Conservation (phyloP, 2,113 vertebrate genomes). For the Patagioenas fasciata region DNA sequence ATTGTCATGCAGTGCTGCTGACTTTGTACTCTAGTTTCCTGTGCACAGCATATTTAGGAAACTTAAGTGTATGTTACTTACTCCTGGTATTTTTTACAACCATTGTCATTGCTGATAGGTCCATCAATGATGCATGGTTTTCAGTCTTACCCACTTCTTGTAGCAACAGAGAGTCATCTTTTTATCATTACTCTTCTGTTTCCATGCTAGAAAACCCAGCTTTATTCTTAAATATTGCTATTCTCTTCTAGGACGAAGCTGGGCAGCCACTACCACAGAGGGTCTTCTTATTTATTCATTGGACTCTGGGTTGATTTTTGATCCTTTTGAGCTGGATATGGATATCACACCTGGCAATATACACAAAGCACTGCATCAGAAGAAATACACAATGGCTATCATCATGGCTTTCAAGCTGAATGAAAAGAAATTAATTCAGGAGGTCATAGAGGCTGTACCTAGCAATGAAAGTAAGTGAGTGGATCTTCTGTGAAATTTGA, state of each 20-base stretch:
- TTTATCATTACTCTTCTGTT: background rate
- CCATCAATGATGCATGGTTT: background rate
- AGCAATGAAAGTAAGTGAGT: conserved; percentile 83
- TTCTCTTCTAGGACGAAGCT: conserved; percentile 84
- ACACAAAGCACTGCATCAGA: conserved; percentile 76
- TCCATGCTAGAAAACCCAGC: background rate
- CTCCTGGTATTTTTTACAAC: background rate
- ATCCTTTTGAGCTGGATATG: conserved; percentile 93
- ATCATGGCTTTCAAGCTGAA: conserved; percentile 91
- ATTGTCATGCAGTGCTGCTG: background rate
- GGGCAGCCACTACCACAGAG: conserved; percentile 93
- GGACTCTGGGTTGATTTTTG: conserved; percentile 87
- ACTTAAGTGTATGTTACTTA: background rate
- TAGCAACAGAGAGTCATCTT: background rate
- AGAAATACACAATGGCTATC: conserved; percentile 83
- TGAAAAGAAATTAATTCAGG: conserved; percentile 85
- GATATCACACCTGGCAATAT: conserved; percentile 88
- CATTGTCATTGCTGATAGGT: background rate
- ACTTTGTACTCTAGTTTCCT: background rate
- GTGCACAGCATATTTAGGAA: background rate
- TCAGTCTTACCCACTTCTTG: background rate
- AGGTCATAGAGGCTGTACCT: conserved; percentile 88
- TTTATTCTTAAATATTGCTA: background rate
- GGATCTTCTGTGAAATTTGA: background rate
- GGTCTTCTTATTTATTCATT: conserved; percentile 94